Base-by-base conservation (phyloP, 2,113 vertebrate species). In the Petromus typicus region DNA sequence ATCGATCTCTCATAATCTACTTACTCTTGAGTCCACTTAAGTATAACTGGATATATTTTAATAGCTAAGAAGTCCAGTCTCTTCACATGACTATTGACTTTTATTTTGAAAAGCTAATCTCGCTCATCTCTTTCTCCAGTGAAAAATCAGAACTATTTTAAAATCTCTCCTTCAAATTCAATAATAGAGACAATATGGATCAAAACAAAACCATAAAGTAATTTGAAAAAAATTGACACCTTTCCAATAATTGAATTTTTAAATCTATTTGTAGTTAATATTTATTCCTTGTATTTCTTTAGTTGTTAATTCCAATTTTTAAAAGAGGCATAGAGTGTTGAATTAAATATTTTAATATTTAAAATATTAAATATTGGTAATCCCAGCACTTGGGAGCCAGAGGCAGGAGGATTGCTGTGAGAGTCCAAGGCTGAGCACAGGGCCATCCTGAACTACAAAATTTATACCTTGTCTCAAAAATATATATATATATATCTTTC, bases 61-160 rank as follows among this genome's bases (percentile, higher is more conserved):
- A 79, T 45, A 57, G n/a, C 51, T 91, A 93, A 83, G 51, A 93
- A 83, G 51, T 66, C 30, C 37, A 37, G 34, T 90, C 82, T 81
- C 23, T 80, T 79, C 78, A 93, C 18, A 90, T 66, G 79, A 84
- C 13, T 48, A 43, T 10, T 81, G 75, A 67, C 85, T 87, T 95
- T 94, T 54, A 86, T 78, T 89, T 89, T 91, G 25, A 85, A 90
- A 93, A 88, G 10, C 83, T 79, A 90, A 87, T 67, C n/a, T 94
- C 25, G 85, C 6, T 84, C 17, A 56, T 80, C 82, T 91, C 20
- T 84, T 91, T 57, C 48, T 80, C 20, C 16, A 85, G 73, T 18
- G 76, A 75, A 81, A 86, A 59, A 57, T 66, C 43, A 45, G 18
- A 90, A 86, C 73, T 25, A 45, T 91, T 91, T 93, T 37, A n/a